These are phyloP conservation scores for Clanis bilineata DNA, from an alignment of 2,888 invertebrate genomes.

Conservation along the genomic window DNA sequence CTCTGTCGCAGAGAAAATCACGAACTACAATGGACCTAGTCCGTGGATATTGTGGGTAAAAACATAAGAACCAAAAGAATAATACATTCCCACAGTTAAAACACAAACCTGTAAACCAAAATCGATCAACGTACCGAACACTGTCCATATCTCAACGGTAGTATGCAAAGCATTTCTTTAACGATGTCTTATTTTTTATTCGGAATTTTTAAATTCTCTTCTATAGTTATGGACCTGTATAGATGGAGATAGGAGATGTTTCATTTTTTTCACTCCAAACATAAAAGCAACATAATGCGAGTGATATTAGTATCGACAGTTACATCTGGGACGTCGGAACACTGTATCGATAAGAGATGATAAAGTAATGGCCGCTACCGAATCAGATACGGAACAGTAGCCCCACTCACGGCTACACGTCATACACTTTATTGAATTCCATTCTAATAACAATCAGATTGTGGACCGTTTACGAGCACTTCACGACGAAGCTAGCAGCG, in stretches of 20 bases:
- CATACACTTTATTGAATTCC: constrained; percentile 67
- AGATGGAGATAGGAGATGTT: constrained; percentile 63
- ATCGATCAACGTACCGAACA: constrained; percentile 14
- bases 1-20: too few species aligned
- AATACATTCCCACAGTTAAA: constrained; percentile 10
- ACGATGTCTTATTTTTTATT: constrained; percentile 55
- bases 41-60: not conserved
- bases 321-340: constrained; percentile 56
- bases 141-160: constrained; percentile 44
- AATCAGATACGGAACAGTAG: constrained; percentile 70
- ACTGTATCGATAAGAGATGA: constrained; percentile 66
- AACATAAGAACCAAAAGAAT: not conserved
- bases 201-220: constrained; percentile 62
- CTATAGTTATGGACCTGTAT: constrained; percentile 60
- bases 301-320: constrained; percentile 70
- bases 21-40: too few species aligned
- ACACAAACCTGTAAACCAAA: constrained; percentile 7
- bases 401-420: constrained; percentile 49
- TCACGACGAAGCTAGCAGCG: constrained; percentile 17
- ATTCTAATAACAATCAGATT: constrained; percentile 60
- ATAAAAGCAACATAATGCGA: constrained; percentile 67
- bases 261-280: constrained; percentile 46
- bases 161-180: constrained; percentile 61
- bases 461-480: constrained; percentile 38
- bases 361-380: constrained; percentile 76